Base-by-base conservation (phyloP, 2,888 invertebrate species). In the Metalampra italica region DNA sequence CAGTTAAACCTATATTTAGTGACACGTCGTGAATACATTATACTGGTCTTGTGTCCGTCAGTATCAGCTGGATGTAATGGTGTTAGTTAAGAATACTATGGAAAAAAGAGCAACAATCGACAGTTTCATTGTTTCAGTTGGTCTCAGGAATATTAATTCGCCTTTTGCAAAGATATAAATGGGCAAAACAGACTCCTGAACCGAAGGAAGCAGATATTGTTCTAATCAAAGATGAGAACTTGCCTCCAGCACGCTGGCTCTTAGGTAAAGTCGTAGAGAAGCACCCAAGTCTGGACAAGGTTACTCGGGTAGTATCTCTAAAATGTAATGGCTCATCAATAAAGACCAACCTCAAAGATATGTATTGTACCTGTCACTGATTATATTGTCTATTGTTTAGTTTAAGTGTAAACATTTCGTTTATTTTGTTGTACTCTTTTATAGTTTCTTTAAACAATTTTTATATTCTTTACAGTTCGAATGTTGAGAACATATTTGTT, bases 191-290 rank as follows among this genome's bases (percentile, higher is more conserved):
- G 8, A 41, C 22, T 9, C 32, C 47, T 9, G 52, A 55, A 14
- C 51, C 53, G 0, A 41, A 53, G 30, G 11, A 52, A 9, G 51
- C 48, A 13, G 54, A 58, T 43, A 46, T 60, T 3, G 54, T 57
- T 37, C 36, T 60, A 29, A 29, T 56, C 9, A 52, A 45, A 13
- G 57, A 60, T 13, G 49, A 54, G 3, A 39, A 50, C 43, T 43
- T 57, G 8, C 56, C 56, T 32, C 57, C 60, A 9, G 48, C 50
- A 22, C 50, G 45, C 15, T 59, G 56, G 56, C 39, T 54, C 7
- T 49, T 49, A 7, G 55, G 56, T 34, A 45, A 36, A 45, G 39
- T 59, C 1, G 29, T 52, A 15, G 32, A 47, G 9, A 52, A 48
- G 38, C 58, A 56, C 39, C 42, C 52, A n/a, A 53, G 56, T 4